Conservation (phyloP, 2,797 vertebrate species). For the Aldrovandia affinis region DNA sequence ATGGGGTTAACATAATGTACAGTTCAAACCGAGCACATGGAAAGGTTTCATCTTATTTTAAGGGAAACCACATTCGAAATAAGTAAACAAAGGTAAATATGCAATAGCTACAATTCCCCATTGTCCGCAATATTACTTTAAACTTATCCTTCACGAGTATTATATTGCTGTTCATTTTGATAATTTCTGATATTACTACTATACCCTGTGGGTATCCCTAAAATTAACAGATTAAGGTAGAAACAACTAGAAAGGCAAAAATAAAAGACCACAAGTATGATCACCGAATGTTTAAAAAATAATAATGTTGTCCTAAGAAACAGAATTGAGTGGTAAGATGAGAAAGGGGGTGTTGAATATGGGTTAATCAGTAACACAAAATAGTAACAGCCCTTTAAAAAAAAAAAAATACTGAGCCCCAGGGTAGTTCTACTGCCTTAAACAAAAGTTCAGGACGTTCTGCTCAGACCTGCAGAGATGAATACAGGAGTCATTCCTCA, state of each 20-base stretch:
- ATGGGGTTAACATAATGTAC: conserved; percentile 11
- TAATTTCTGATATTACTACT: not conserved
- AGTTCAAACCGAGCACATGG: not conserved
- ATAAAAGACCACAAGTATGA: not conserved
- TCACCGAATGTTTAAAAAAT: not conserved
- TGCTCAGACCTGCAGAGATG: conserved; percentile 77
- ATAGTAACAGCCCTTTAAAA: conserved; percentile 36
- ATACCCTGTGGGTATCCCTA: not conserved
- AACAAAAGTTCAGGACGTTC: conserved; percentile 68
- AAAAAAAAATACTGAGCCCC: conserved; percentile 47
- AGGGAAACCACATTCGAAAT: not conserved
- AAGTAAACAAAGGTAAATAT: not conserved
- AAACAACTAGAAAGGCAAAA: not conserved
- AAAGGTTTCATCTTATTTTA: not conserved
- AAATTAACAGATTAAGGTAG: not conserved
- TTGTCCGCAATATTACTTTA: not conserved
- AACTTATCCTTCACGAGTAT: not conserved
- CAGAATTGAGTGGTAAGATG: not conserved
- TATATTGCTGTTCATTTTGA: not conserved
- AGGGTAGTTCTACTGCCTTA: conserved; percentile 65
- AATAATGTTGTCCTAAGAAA: not conserved
- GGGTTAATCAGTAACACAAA: conserved; percentile 17
- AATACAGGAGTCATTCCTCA: conserved; percentile 73
- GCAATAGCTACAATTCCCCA: not conserved
- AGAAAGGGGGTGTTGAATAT: not conserved